A percentile compares a stretch with the other conserved stretches of the same genome.
phyloP scores from a whole-genome alignment of 2,888 invertebrate genomes.

The Nasonia oneida region DNA sequence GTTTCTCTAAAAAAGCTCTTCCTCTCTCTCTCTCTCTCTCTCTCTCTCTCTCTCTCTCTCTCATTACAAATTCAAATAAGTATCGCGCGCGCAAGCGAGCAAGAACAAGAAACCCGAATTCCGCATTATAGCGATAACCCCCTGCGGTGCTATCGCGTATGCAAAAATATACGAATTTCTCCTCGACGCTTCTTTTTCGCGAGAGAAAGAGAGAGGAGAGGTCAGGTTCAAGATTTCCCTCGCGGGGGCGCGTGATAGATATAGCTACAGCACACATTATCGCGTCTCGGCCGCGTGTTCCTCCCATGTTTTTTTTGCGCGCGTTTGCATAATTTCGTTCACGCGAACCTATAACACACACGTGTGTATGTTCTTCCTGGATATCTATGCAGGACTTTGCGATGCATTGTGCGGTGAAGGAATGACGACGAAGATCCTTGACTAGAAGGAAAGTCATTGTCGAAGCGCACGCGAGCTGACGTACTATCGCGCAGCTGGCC shows the following conservation, averaged over 20 bases:
- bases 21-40: too few relatives aligned
- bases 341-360: not conserved
- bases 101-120: not conserved
- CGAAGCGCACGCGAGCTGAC: slow-evolving; percentile 42
- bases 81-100: not conserved
- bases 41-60: not conserved
- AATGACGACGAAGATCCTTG: slow-evolving; percentile 23
- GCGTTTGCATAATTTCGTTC: slow-evolving; percentile 30
- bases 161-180: slow-evolving; percentile 33
- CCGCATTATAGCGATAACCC: not conserved
- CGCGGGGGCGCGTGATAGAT: slow-evolving; percentile 34
- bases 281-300: not conserved
- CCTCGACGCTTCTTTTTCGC: not conserved
- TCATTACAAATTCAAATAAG: slow-evolving; percentile 35
- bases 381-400: not conserved
- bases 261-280: not conserved
- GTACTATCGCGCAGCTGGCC: not conserved
- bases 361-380: not conserved
- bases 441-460: slow-evolving; percentile 28
- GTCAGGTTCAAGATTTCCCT: slow-evolving; percentile 60
- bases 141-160: slow-evolving; percentile 3
- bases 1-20: not conserved
- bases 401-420: not conserved
- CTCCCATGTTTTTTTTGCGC: not conserved
- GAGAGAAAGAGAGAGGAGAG: slow-evolving; percentile 19